phyloP scores from a whole-genome alignment of 2,113 vertebrate genomes.

The Odocoileus virginianus region DNA sequence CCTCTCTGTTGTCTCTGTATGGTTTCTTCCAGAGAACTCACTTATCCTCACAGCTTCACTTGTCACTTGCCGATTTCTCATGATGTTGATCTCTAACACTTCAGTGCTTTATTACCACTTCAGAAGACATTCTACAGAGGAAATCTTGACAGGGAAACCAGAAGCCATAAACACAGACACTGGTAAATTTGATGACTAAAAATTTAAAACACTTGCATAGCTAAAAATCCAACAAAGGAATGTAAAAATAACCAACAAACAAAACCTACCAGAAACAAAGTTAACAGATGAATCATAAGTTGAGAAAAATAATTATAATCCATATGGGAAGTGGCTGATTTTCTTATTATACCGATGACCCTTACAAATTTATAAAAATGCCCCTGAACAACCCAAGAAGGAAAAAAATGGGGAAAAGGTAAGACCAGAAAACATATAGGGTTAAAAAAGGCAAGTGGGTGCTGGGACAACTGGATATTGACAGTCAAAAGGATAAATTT shows the following conservation, averaged over 20 bases:
- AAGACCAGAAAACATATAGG: background rate
- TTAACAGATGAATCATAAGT: background rate
- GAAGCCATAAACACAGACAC: background rate
- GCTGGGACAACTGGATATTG: background rate
- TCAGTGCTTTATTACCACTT: background rate
- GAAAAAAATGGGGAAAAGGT: background rate
- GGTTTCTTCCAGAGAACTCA: background rate
- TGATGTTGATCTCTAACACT: background rate
- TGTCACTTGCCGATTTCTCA: background rate
- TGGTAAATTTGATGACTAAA: background rate
- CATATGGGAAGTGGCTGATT: background rate
- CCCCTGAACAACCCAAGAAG: background rate
- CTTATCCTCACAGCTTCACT: background rate
- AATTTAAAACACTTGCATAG: background rate
- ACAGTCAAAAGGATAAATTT: background rate
- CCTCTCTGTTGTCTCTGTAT: background rate
- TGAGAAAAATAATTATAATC: background rate
- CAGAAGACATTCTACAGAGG: background rate
- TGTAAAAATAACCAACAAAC: background rate
- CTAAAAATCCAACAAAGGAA: background rate
- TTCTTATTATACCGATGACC: background rate
- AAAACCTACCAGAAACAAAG: background rate
- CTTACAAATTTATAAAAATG: background rate
- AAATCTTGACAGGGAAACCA: background rate
- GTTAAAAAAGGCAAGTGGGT: background rate